phyloP scores from a whole-genome alignment of 2,113 vertebrate genomes.

The Nannospalax galili region DNA sequence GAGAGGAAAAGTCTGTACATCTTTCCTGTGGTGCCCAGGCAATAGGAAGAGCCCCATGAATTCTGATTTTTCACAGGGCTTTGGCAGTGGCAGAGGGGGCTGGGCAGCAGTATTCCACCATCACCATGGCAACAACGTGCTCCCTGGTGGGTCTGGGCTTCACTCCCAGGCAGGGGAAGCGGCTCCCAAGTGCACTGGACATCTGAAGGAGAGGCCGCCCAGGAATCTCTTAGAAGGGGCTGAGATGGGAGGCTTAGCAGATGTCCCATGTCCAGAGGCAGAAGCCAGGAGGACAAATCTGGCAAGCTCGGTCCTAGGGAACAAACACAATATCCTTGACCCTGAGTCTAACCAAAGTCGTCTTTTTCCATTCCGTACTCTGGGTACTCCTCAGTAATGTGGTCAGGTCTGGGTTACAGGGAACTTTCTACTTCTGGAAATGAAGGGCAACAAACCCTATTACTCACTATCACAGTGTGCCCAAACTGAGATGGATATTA shows the following conservation, averaged over 20 bases:
- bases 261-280: not conserved
- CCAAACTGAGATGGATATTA: not conserved
- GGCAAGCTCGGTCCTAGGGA: not conserved
- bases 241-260: not conserved
- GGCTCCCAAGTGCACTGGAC: not conserved
- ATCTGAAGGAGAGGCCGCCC: not conserved
- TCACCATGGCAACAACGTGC: slow-evolving; percentile 64
- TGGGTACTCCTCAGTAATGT: not conserved
- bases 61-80: slow-evolving; percentile 58
- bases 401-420: not conserved
- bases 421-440: not conserved
- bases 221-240: not conserved
- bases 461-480: not conserved
- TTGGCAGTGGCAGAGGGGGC: slow-evolving; percentile 34
- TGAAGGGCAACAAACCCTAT: not conserved
- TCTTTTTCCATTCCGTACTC: fast-evolving
- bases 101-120: not conserved
- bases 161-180: slow-evolving; percentile 46
- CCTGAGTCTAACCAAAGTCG: not conserved
- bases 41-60: slow-evolving; percentile 21
- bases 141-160: slow-evolving; percentile 67
- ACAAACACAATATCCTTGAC: not conserved
- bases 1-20: not conserved
- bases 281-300: not conserved
- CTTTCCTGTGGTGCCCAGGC: not conserved